These are phyloP conservation scores for Siderastrea siderea DNA, from an alignment of 92 coral and sea anemone species.

Conservation along the genomic window DNA sequence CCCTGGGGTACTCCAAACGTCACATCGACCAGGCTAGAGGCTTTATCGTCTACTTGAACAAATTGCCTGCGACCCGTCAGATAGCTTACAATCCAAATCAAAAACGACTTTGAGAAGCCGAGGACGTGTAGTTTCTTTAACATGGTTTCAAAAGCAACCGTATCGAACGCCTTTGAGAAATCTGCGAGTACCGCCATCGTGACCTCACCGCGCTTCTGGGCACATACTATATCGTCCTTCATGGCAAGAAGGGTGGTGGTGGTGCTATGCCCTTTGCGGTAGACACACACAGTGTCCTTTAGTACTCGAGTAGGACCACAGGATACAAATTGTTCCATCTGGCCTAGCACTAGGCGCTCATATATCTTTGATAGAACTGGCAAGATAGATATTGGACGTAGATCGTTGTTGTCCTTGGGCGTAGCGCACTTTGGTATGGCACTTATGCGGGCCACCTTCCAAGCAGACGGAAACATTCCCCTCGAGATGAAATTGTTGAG, in stretches of 20 bases:
- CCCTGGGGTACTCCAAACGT: conserved; percentile 4
- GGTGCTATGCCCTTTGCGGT: neutral
- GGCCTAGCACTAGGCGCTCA: neutral
- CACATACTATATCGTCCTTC: neutral
- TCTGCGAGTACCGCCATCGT: neutral
- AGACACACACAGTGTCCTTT: neutral
- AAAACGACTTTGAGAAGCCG: neutral
- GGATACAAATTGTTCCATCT: neutral
- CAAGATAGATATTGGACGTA: neutral
- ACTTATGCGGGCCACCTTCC: neutral
- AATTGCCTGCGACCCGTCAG: too few relatives aligned
- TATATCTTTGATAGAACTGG: neutral
- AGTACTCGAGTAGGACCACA: neutral
- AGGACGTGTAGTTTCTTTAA: neutral
- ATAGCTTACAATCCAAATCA: too few relatives aligned
- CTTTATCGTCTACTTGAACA: too few relatives aligned
- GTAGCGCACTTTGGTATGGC: neutral
- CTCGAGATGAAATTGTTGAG: too few relatives aligned
- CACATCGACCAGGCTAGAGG: too few relatives aligned
- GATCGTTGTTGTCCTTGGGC: neutral
- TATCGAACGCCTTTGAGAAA: neutral
- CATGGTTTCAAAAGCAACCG: neutral
- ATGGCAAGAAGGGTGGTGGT: neutral
- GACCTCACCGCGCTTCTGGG: neutral
- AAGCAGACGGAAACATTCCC: neutral